Conservation (phyloP, 2,888 invertebrate species). For the Anorthoa munda region DNA sequence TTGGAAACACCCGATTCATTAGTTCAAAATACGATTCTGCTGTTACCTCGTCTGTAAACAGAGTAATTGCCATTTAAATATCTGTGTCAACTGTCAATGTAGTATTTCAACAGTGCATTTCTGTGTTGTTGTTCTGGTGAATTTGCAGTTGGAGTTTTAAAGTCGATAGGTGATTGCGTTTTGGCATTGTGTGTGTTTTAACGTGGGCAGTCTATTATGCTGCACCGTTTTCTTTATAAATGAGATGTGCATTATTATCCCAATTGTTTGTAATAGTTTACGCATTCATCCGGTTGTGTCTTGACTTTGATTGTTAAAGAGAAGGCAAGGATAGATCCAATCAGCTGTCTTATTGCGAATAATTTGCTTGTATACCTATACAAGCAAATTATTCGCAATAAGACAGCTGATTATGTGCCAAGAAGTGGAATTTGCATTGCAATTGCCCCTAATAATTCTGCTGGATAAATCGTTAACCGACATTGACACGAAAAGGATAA, state of each 20-base stretch:
- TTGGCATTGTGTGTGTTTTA: conserved; percentile 46
- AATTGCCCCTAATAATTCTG: conserved; percentile 21
- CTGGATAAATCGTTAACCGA: conserved; percentile 17
- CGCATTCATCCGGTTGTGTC: conserved; percentile 34
- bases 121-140: conserved; percentile 49
- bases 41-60: conserved; percentile 56
- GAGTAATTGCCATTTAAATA: conserved; percentile 57
- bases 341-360: conserved; percentile 38
- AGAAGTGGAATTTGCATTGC: conserved; percentile 14
- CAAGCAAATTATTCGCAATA: too few relatives aligned
- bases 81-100: conserved; percentile 58
- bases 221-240: conserved; percentile 22
- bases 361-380: conserved; percentile 42
- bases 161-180: conserved; percentile 55
- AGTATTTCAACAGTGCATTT: conserved; percentile 58
- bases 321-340: conserved; percentile 37
- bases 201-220: conserved; percentile 21
- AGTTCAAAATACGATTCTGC: conserved; percentile 55
- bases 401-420: too few relatives aligned
- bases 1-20: conserved; percentile 58
- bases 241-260: conserved; percentile 12
- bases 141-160: conserved; percentile 57
- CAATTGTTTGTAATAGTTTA: conserved; percentile 41
- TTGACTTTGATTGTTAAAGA: conserved; percentile 42
- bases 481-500: conserved; percentile 3